Percentiles rank a stretch among this genome's conserved stretches.
These are phyloP conservation scores for Triplophysa siluroides DNA, from an alignment of 2,113 vertebrate species.

Conservation along the genomic window DNA sequence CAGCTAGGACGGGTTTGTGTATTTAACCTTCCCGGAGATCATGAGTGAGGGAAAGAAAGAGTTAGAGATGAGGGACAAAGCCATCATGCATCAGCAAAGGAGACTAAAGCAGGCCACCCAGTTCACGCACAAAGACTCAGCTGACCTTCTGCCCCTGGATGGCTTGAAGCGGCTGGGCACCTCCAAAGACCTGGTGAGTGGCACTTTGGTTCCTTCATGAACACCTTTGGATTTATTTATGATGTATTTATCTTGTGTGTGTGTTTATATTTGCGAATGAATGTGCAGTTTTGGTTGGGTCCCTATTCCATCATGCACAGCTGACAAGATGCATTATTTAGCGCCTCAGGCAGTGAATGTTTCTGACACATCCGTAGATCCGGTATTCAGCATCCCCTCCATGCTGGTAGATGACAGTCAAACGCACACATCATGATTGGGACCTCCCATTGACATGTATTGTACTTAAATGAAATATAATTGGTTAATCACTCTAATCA, in stretches of 20 bases:
- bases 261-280: not conserved
- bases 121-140: constrained; percentile 96
- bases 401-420: constrained; percentile 14
- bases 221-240: not conserved
- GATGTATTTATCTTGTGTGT: not conserved
- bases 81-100: constrained; percentile 88
- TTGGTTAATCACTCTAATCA: not conserved
- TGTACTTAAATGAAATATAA: constrained; percentile 11
- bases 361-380: constrained; percentile 36
- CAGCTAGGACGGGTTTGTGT: not conserved
- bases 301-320: not conserved
- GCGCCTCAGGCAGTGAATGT: not conserved
- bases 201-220: not conserved
- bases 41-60: constrained; percentile 76
- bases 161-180: constrained; percentile 91
- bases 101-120: constrained; percentile 92
- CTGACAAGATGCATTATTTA: constrained; percentile 8
- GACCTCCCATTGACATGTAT: constrained; percentile 10
- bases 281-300: not conserved
- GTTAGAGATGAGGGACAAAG: constrained; percentile 82
- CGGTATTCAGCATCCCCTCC: not conserved
- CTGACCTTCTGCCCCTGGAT: constrained; percentile 94
- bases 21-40: constrained; percentile 24
- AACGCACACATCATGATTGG: constrained; percentile 6
- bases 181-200: constrained; percentile 93